Evolutionary conservation across 2,797 vertebrate species (phyloP).

Genomic region (Pseudomugil gertrudae): DNA sequence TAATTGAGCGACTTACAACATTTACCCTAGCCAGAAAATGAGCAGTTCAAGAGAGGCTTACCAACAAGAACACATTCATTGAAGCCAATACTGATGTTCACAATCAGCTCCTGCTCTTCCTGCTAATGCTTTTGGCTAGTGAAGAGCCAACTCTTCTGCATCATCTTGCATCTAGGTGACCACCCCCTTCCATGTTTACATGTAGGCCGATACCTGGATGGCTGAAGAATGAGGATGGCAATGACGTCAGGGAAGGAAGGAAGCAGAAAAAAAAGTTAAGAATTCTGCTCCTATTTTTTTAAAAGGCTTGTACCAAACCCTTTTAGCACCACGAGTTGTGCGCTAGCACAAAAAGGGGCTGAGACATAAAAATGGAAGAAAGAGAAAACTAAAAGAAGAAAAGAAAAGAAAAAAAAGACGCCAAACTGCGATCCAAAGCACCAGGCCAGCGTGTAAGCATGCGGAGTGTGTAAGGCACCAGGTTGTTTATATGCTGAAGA

Average conservation of each 20-base stretch:
- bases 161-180: conserved; percentile 79
- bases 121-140: conserved; percentile 55
- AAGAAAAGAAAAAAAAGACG: conserved; percentile 64
- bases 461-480: conserved; percentile 88
- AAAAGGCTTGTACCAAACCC: conserved; percentile 57
- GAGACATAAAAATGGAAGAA: conserved; percentile 66
- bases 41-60: conserved; percentile 54
- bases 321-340: conserved; percentile 79
- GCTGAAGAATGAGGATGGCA: conserved; percentile 64
- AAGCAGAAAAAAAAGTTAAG: conserved; percentile 60
- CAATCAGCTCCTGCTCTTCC: conserved; percentile 61
- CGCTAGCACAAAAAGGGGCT: conserved; percentile 74
- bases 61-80: conserved; percentile 43
- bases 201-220: conserved; percentile 84
- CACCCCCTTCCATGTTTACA: conserved; percentile 84
- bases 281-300: conserved; percentile 61
- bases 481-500: conserved; percentile 86
- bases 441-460: conserved; percentile 88
- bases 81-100: conserved; percentile 57
- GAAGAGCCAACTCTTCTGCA: conserved; percentile 72
- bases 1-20: conserved; percentile 79
- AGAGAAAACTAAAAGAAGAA: conserved; percentile 13
- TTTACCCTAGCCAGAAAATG: conserved; percentile 73
- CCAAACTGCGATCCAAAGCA: conserved; percentile 85
- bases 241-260: conserved; percentile 54